phyloP scores from a whole-genome alignment of 2,888 invertebrate species.

The Chymomyza procnemis region DNA sequence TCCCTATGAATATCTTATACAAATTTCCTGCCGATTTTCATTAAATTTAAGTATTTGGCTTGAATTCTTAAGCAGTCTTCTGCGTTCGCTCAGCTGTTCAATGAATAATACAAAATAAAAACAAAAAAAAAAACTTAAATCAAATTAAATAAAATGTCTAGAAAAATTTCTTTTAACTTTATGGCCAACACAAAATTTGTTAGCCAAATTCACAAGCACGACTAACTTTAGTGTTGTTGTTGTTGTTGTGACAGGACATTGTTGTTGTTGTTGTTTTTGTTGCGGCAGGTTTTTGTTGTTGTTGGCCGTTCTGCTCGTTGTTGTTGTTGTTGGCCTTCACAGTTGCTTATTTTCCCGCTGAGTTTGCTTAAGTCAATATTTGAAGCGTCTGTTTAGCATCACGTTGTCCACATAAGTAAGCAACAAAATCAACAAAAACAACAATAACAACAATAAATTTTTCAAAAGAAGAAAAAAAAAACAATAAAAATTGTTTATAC shows the following conservation, averaged over 20 bases:
- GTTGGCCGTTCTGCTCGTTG: background rate
- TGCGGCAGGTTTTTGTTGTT: background rate
- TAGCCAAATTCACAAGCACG: background rate
- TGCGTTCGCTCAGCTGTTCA: background rate
- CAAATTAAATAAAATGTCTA: background rate
- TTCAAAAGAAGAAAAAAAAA: conserved; percentile 6
- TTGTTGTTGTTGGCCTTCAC: background rate
- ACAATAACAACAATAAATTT: conserved; percentile 21
- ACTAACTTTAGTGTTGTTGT: background rate
- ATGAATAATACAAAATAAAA: no score
- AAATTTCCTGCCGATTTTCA: background rate
- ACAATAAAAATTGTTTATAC: conserved; percentile 60
- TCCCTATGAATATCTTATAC: background rate
- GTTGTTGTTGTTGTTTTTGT: no score
- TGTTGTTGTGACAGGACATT: no score
- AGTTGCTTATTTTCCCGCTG: background rate
- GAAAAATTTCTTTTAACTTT: background rate
- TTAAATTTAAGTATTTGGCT: background rate
- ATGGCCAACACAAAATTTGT: background rate
- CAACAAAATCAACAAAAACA: conserved; percentile 15
- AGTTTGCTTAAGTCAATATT: background rate
- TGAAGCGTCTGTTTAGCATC: background rate
- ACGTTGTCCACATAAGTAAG: conserved; percentile 26
- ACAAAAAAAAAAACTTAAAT: background rate
- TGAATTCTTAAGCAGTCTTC: background rate